Base-by-base conservation (phyloP, 2,888 invertebrate species). In the Ectemnius cavifrons region DNA sequence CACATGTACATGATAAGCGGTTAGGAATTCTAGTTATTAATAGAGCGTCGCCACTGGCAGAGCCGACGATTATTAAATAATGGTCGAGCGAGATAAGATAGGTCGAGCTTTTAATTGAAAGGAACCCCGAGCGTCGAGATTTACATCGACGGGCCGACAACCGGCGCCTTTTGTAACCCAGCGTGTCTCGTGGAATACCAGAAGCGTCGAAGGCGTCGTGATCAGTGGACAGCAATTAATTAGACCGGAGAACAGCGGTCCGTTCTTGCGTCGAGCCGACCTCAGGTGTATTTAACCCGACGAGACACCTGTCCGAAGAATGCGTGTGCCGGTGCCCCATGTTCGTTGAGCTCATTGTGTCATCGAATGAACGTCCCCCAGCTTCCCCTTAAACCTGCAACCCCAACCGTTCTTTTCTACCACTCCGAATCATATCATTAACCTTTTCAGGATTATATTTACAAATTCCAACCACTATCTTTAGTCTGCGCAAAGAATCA, bases 181-280 rank as follows among this genome's bases (percentile, higher is more conserved):
- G 23, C 70, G 5, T 71, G 60, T 60, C 49, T 63, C 65, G 63
- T 62, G 59, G 71, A 72, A 81, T 27, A 78, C 73, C 79, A 73
- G 84, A 62, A 77, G 82, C 75, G 57, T 52, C 28, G 72, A 66
- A 67, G 73, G 73, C 67, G 74, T 71, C 47, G 72, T 59, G 77
- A 73, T 73, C 77, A 62, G 47, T 63, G 73, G 71, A 71, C 71
- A 61, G 70, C 73, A 61, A 82, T 83, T 84, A 82, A 82, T 82
- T 82, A 84, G 72, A 57, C 65, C 68, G 47, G 52, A 64, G n/a
- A 60, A 66, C 23, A 59, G 56, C 71, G 61, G 72, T 45, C 52
- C 37, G 27, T 70, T 68, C 63, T 61, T 14, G n/a, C 57, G 16
- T 45, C 28, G 61, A 57, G 27, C 47, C 14, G 72, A 63, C 61